Evolutionary conservation across 2,113 vertebrate genomes (phyloP).

Genomic region (Vulpes lagopus): DNA sequence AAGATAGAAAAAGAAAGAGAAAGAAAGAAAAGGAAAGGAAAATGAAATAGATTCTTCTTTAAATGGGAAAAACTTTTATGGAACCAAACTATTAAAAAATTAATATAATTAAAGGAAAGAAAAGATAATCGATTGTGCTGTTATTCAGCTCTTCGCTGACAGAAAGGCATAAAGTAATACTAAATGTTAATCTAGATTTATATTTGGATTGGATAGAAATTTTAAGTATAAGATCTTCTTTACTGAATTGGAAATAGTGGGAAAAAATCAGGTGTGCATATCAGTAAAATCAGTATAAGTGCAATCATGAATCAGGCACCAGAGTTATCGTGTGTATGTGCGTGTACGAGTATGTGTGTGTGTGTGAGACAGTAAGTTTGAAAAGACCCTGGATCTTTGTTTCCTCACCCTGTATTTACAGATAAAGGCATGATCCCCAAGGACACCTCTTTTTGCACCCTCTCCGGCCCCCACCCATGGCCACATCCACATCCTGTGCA

Average conservation of each 20-base stretch:
- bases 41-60: neutral
- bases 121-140: neutral
- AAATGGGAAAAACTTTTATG: neutral
- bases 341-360: neutral
- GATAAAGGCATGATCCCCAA: neutral
- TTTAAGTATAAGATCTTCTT: neutral
- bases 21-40: neutral
- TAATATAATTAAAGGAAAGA: neutral
- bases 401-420: neutral
- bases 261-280: neutral
- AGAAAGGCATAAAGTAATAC: neutral
- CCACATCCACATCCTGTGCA: fast-evolving
- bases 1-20: neutral
- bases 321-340: fast-evolving
- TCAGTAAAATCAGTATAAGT: neutral
- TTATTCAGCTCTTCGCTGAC: neutral
- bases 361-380: neutral
- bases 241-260: neutral
- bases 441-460: too few species aligned
- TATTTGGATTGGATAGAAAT: neutral
- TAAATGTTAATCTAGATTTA: neutral
- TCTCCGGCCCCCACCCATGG: fast-evolving
- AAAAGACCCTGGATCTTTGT: neutral
- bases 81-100: neutral
- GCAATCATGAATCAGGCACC: neutral